phyloP scores from a whole-genome alignment of 2,888 invertebrate species.

The Petrolisthes manimaculis region DNA sequence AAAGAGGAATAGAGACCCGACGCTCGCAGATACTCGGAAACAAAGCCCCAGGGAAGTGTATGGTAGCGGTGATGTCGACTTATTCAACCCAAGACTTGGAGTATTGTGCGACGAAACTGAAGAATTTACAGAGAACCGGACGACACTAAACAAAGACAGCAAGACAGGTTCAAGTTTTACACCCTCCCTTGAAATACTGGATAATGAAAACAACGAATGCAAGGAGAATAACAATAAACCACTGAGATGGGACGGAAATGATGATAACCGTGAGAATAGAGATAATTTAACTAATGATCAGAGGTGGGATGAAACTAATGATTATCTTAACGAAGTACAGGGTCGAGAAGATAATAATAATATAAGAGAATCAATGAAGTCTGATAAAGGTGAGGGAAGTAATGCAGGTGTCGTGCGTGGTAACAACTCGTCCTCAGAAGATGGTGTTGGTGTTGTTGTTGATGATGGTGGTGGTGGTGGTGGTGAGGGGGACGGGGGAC shows the following conservation, averaged over 20 bases:
- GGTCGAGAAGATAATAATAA: background rate
- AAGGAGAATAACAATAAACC: constrained; percentile 18
- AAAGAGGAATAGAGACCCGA: no score
- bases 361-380: background rate
- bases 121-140: background rate
- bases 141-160: background rate
- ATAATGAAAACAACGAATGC: constrained; percentile 9
- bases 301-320: background rate
- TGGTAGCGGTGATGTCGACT: no score
- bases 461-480: background rate
- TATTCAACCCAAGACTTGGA: no score
- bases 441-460: background rate
- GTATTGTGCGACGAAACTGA: no score
- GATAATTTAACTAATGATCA: background rate
- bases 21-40: no score
- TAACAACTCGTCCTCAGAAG: constrained; percentile 16
- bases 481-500: constrained; percentile 16
- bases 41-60: no score
- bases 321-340: background rate
- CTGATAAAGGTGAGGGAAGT: background rate
- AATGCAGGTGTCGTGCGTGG: background rate
- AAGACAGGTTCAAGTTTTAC: background rate
- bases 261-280: background rate
- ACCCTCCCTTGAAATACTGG: constrained; percentile 1
- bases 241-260: background rate